Conservation (phyloP, 1,140 invertebrate genomes). For the Drosophila sp. region DNA sequence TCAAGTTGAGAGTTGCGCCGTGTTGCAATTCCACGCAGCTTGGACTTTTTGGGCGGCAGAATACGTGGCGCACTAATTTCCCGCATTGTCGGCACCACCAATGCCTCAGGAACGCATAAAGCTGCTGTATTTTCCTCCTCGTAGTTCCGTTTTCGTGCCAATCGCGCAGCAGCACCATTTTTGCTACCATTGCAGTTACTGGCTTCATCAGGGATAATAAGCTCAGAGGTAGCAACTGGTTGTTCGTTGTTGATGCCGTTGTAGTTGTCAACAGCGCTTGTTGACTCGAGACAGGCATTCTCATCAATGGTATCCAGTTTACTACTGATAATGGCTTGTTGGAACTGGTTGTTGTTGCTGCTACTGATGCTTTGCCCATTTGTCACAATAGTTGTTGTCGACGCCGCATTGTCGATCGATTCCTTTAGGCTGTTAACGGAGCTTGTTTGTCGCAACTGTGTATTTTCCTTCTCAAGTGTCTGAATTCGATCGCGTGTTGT, state of each 20-base stretch:
- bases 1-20: conserved; percentile 86
- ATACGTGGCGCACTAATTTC: conserved; percentile 68
- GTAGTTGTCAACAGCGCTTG: conserved; percentile 42
- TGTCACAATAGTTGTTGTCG: conserved; percentile 19
- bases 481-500: conserved; percentile 88
- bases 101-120: conserved; percentile 36
- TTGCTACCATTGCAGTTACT: conserved; percentile 52
- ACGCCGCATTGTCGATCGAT: conserved; percentile 37
- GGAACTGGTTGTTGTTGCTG: conserved; percentile 24
- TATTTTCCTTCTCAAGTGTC: conserved; percentile 77
- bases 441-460: conserved; percentile 49
- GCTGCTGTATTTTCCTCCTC: conserved; percentile 48
- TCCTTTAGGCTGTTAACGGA: conserved; percentile 21
- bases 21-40: conserved; percentile 64
- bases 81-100: conserved; percentile 36
- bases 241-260: conserved; percentile 67
- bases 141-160: conserved; percentile 78
- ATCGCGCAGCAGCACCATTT: conserved; percentile 51
- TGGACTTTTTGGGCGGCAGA: conserved; percentile 84
- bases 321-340: conserved; percentile 14
- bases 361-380: conserved; percentile 31
- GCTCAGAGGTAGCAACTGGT: conserved; percentile 28
- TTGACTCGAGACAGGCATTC: conserved; percentile 40
- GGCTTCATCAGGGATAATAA: conserved; percentile 37
- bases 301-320: conserved; percentile 72